These are phyloP conservation scores for Euwallacea similis DNA, from an alignment of 1,140 invertebrate species.

Conservation along the genomic window DNA sequence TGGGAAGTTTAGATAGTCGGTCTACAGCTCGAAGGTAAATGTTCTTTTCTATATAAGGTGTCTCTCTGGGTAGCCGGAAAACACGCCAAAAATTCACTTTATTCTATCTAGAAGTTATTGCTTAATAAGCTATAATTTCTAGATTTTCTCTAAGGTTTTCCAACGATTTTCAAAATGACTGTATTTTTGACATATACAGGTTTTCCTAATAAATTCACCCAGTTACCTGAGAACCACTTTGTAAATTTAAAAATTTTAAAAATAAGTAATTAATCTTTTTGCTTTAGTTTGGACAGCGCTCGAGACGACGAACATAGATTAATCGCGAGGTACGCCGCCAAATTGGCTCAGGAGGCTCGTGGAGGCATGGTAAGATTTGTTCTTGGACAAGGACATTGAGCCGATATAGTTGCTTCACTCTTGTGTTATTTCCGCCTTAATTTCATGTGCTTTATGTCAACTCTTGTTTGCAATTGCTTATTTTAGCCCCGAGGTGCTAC, in stretches of 20 bases:
- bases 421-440: conserved; percentile 38
- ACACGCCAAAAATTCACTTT: too few relatives aligned
- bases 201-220: too few relatives aligned
- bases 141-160: too few relatives aligned
- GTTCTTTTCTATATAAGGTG: background rate
- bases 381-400: conserved; percentile 22
- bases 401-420: conserved; percentile 41
- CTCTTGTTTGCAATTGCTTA: conserved; percentile 44
- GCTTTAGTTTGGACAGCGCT: conserved; percentile 60
- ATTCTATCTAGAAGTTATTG: too few relatives aligned
- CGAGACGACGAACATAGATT: conserved; percentile 94
- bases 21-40: conserved; percentile 67
- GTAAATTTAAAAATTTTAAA: background rate
- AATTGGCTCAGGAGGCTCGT: conserved; percentile 86
- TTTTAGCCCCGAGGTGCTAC: conserved; percentile 56
- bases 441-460: conserved; percentile 51
- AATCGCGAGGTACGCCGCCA: conserved; percentile 93
- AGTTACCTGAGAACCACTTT: too few relatives aligned
- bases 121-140: too few relatives aligned
- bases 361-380: conserved; percentile 68
- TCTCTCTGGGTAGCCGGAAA: too few relatives aligned
- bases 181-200: too few relatives aligned
- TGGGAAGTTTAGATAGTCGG: conserved; percentile 78
- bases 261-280: background rate
- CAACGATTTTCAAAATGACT: too few relatives aligned